Conservation (phyloP, 2,797 vertebrate species). For the Coreius guichenoti region DNA sequence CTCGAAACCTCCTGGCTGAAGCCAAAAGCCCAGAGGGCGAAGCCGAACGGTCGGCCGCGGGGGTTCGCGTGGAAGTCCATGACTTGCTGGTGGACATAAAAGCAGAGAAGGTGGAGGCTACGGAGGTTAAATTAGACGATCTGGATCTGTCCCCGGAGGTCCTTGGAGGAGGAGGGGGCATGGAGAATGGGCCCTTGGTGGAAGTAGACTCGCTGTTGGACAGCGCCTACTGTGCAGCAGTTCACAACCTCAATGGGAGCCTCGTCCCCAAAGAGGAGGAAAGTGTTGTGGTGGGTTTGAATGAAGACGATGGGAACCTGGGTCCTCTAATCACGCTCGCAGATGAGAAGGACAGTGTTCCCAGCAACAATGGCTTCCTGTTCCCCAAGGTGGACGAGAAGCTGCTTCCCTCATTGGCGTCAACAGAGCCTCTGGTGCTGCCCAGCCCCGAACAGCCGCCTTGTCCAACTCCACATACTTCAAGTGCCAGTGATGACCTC, state of each 20-base stretch:
- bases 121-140: conserved; percentile 97
- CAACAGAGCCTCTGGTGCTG: conserved; percentile 87
- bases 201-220: conserved; percentile 95
- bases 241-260: conserved; percentile 92
- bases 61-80: conserved; percentile 95
- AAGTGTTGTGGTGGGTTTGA: conserved; percentile 71
- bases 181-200: conserved; percentile 92
- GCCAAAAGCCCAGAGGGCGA: conserved; percentile 86
- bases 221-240: conserved; percentile 93
- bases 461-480: conserved; percentile 66
- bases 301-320: conserved; percentile 89
- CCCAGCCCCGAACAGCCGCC: conserved; percentile 84
- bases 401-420: conserved; percentile 91
- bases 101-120: conserved; percentile 98
- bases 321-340: conserved; percentile 95
- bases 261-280: conserved; percentile 87
- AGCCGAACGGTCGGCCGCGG: conserved; percentile 78
- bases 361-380: conserved; percentile 90
- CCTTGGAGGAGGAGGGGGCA: conserved; percentile 76
- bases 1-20: conserved; percentile 90
- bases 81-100: conserved; percentile 98
- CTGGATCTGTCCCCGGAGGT: conserved; percentile 96
- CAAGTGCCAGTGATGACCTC: conserved; percentile 91
- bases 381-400: conserved; percentile 97
- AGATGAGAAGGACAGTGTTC: conserved; percentile 95